phyloP scores from a whole-genome alignment of 2,888 invertebrate species.

The Congeria kusceri region DNA sequence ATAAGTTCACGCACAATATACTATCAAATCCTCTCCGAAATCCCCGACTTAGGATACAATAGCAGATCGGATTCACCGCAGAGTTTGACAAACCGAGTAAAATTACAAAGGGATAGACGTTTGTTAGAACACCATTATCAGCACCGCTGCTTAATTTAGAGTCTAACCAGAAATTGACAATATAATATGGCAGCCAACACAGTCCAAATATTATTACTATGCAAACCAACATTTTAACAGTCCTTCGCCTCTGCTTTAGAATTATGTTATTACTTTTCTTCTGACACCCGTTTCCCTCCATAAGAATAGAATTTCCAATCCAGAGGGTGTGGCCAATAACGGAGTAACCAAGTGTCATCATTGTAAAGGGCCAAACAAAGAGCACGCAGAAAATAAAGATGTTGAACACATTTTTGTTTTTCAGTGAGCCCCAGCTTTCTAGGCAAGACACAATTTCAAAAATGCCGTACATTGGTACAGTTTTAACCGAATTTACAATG shows the following conservation, averaged over 20 bases:
- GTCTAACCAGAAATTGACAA: conserved; percentile 78
- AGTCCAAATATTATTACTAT: conserved; percentile 74
- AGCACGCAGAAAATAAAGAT: conserved; percentile 70
- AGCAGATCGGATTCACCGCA: conserved; percentile 80
- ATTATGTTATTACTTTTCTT: conserved; percentile 66
- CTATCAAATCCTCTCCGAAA: conserved; percentile 76
- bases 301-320: conserved; percentile 63
- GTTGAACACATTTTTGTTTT: conserved; percentile 72
- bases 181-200: conserved; percentile 80
- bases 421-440: conserved; percentile 68
- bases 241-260: conserved; percentile 70
- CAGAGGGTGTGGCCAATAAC: conserved; percentile 74
- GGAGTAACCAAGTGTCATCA: conserved; percentile 73
- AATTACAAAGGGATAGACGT: conserved; percentile 68
- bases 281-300: conserved; percentile 14
- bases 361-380: conserved; percentile 70
- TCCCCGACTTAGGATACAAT: conserved; percentile 78
- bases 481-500: conserved; percentile 68
- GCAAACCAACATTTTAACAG: conserved; percentile 75
- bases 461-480: conserved; percentile 56
- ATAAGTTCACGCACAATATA: conserved; percentile 62
- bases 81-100: conserved; percentile 79
- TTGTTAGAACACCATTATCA: conserved; percentile 9
- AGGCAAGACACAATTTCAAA: conserved; percentile 69
- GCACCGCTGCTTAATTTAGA: conserved; percentile 59